phyloP scores from a whole-genome alignment of 2,888 invertebrate species.

The Thysanoteuthis rhombus region DNA sequence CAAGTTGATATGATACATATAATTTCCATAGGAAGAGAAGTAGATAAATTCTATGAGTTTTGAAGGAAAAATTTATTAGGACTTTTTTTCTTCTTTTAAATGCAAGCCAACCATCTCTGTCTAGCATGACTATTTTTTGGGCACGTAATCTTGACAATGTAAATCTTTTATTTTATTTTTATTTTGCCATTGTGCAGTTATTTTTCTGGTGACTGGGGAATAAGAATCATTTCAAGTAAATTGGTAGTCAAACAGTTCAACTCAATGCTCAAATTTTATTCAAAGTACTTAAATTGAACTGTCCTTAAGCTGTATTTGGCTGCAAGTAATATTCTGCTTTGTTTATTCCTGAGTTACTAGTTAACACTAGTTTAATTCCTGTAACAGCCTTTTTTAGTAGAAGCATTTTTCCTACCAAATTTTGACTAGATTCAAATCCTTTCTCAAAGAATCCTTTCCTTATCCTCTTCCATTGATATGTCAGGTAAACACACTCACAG shows the following conservation, averaged over 20 bases:
- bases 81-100: too few relatives aligned
- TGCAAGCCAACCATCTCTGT: too few relatives aligned
- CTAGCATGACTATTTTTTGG: too few relatives aligned
- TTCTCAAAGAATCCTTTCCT: background rate
- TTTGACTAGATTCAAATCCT: background rate
- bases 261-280: background rate
- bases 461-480: slow-evolving; percentile 28
- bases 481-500: slow-evolving; percentile 30
- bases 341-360: background rate
- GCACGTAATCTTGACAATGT: too few relatives aligned
- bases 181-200: background rate
- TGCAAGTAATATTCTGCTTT: background rate
- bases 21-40: too few relatives aligned
- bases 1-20: too few relatives aligned
- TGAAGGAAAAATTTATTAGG: too few relatives aligned
- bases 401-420: background rate
- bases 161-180: background rate
- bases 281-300: background rate
- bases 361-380: background rate
- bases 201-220: background rate
- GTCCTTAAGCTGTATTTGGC: background rate
- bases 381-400: background rate
- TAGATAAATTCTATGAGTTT: too few relatives aligned
- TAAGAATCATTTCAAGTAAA: background rate
- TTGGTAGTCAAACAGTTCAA: background rate